Evolutionary conservation across 2,888 invertebrate species (phyloP).

Genomic region (Erpobdella octoculata): DNA sequence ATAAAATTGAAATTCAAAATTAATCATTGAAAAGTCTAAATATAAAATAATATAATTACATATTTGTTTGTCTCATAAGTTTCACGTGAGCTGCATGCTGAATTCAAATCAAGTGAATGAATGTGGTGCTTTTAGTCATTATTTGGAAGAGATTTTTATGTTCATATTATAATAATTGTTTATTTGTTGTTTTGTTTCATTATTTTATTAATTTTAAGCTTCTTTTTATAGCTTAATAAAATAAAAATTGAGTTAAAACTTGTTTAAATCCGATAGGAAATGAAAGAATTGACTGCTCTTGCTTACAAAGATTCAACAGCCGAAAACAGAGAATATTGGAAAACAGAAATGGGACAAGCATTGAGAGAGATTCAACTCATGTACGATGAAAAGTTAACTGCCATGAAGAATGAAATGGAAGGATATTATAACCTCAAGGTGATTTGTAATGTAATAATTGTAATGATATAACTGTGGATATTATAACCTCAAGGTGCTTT

Average conservation of each 20-base stretch:
- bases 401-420: constrained; percentile 54
- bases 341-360: constrained; percentile 55
- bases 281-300: constrained; percentile 27
- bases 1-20: background rate
- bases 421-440: constrained; percentile 56
- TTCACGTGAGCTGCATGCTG: too few relatives aligned
- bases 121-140: background rate
- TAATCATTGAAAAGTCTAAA: background rate
- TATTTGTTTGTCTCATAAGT: too few relatives aligned
- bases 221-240: too few relatives aligned
- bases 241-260: too few relatives aligned
- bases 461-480: too few relatives aligned
- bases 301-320: constrained; percentile 54
- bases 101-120: too few relatives aligned
- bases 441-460: background rate
- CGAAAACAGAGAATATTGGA: constrained; percentile 57
- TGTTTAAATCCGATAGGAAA: too few relatives aligned
- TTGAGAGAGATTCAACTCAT: constrained; percentile 56
- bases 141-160: background rate
- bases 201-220: too few relatives aligned
- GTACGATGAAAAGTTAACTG: constrained; percentile 53
- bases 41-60: background rate
- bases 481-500: too few relatives aligned
- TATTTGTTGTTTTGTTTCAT: too few relatives aligned
- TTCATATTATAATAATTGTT: background rate